These are phyloP conservation scores for Heteromurus nitidus DNA, from an alignment of 2,888 invertebrate genomes.

Conservation along the genomic window DNA sequence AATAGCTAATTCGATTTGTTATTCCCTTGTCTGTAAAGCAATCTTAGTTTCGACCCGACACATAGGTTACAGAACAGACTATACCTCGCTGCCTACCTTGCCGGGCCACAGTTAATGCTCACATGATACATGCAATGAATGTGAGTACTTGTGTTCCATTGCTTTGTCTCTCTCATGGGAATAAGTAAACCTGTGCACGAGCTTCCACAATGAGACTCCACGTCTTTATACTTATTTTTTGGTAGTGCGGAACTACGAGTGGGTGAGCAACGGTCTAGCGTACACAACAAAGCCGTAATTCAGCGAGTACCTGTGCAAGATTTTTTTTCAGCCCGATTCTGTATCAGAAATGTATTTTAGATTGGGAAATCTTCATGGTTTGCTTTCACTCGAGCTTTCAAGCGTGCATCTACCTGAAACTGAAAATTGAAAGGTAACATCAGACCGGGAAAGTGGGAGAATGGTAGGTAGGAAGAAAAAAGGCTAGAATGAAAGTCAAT, in stretches of 20 bases:
- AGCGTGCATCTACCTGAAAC: not conserved
- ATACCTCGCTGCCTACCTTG: not conserved
- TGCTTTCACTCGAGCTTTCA: no score
- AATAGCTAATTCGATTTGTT: constrained; percentile 66
- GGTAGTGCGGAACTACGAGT: not conserved
- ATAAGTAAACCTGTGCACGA: constrained; percentile 43
- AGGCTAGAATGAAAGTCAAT: constrained; percentile 40
- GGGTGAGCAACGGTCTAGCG: not conserved
- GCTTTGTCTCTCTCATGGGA: constrained; percentile 45
- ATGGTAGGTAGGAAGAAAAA: constrained; percentile 9
- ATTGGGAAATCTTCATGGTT: constrained; percentile 19
- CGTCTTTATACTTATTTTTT: constrained; percentile 38
- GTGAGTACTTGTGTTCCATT: not conserved
- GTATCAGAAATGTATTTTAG: constrained; percentile 22
- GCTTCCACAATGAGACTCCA: constrained; percentile 29
- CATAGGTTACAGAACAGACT: not conserved
- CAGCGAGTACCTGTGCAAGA: constrained; percentile 2
- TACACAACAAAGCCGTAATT: constrained; percentile 21
- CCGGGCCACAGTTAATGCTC: not conserved
- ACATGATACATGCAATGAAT: not conserved
- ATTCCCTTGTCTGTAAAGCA: constrained; percentile 62
- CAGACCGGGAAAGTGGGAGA: not conserved
- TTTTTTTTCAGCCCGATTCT: not conserved
- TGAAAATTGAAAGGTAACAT: constrained; percentile 21
- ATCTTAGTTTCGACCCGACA: constrained; percentile 43